Base-by-base conservation (phyloP, 1,140 invertebrate species). In the Temnothorax longispinosus region DNA sequence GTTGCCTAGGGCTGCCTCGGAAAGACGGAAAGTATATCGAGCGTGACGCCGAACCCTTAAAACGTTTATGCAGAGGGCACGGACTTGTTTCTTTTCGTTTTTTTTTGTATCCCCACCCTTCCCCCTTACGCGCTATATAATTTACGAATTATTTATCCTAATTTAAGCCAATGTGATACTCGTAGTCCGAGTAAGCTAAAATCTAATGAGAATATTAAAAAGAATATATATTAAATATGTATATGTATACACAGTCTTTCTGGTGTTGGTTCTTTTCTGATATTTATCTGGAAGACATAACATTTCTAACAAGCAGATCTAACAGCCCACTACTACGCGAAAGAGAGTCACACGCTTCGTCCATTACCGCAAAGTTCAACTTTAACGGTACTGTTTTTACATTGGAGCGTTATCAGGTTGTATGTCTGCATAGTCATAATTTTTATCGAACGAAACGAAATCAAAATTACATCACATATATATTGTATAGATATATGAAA, bases 211-310 rank as follows among this genome's bases (percentile, higher is more conserved):
- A 90, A 60, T 69, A 69, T 27, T 47, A 74, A 75, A 74, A 58
- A 58, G 1, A 47, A 69, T 47, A 69, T 69, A 71, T 67, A 41
- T 80, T 60, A 74, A 38, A 60, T 81, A 58, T 81, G 8, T 65
- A 82, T 60, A 78, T 80, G 85, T 89, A 91, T 90, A 90, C 80
- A 89, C 86, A 93, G 89, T 93, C 92, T 95, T 92, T 94, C 92
- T 95, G 94, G 94, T 95, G 94, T 94, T 94, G 94, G 94, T 94
- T 95, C 91, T 95, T 92, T 93, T 91, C 89, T 89, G 88, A 91
- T 88, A 88, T 91, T 69, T 89, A 89, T 90, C 89, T 87, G 82
- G 90, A 92, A 75, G 90, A 91, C 89, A 92, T 92, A 93, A 93
- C 92, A 93, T 90, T 84, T 93, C 91, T 94, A 94, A 94, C 93